A percentile compares a stretch with the other conserved stretches of the same genome.
These are phyloP conservation scores for Noctua janthina DNA, from an alignment of 2,888 invertebrate species.

Conservation along the genomic window DNA sequence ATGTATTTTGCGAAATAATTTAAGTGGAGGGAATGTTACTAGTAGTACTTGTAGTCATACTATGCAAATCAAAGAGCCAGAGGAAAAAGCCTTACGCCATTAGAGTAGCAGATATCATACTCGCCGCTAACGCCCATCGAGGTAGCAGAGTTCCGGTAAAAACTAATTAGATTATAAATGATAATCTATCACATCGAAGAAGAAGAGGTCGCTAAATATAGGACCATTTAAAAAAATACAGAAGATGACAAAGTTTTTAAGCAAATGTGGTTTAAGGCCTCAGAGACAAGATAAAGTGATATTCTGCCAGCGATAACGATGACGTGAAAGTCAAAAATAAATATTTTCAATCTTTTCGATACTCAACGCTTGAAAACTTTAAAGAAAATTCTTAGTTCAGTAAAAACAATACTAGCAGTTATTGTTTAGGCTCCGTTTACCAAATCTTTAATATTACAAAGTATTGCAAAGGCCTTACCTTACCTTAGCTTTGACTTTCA, in stretches of 20 bases:
- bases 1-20: conserved; percentile 58
- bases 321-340: not conserved
- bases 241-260: too few species aligned
- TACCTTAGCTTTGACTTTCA: not conserved
- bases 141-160: not conserved
- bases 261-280: not conserved
- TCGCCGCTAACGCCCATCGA: not conserved
- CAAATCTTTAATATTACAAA: not conserved
- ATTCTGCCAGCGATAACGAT: not conserved
- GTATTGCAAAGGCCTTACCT: not conserved
- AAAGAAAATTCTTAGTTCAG: not conserved
- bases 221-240: not conserved
- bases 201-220: not conserved
- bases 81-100: not conserved
- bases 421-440: not conserved
- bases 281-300: not conserved
- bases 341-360: not conserved
- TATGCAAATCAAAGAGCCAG: not conserved
- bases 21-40: conserved; percentile 19
- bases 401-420: not conserved
- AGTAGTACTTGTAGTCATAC: not conserved
- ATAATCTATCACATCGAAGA: not conserved
- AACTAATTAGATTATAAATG: not conserved
- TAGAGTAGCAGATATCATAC: not conserved
- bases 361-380: not conserved